Percentiles rank a stretch among this genome's conserved stretches.
These are phyloP conservation scores for Glaucidium brasilianum DNA, from an alignment of 2,113 vertebrate species.

Conservation along the genomic window DNA sequence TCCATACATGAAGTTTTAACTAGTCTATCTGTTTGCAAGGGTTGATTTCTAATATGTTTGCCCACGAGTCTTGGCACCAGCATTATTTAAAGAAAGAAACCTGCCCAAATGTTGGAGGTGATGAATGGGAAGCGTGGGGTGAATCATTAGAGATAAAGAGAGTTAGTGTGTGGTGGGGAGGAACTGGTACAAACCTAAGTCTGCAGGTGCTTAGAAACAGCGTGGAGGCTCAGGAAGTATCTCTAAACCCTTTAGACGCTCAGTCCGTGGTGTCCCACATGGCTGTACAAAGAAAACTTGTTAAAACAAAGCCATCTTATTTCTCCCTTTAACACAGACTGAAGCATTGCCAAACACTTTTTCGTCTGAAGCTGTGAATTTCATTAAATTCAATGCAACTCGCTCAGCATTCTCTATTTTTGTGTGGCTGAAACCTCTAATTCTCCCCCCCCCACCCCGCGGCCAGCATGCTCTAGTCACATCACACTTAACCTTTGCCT, in stretches of 20 bases:
- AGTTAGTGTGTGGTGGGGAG: neutral
- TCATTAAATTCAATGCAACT: conserved; percentile 64
- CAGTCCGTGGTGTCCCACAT: neutral
- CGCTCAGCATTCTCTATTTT: conserved; percentile 34
- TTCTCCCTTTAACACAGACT: neutral
- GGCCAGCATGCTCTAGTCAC: conserved; percentile 69
- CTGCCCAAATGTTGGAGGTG: neutral
- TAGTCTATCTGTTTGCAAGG: neutral
- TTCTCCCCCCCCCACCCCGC: neutral
- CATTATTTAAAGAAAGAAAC: neutral
- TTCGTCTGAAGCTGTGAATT: conserved; percentile 12
- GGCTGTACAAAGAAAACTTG: conserved; percentile 13
- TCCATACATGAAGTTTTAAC: neutral
- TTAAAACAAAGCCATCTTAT: conserved; percentile 42
- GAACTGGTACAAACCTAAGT: neutral
- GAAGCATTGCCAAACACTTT: conserved; percentile 29
- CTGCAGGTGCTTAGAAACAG: conserved; percentile 37
- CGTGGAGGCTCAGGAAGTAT: neutral
- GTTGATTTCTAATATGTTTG: neutral
- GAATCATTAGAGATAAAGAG: neutral
- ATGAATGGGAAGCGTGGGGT: neutral
- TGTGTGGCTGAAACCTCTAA: conserved; percentile 62
- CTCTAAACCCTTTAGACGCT: neutral
- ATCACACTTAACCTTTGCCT: conserved; percentile 84
- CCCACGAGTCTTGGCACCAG: neutral